Evolutionary conservation across 2,888 invertebrate species (phyloP).

Genomic region (Epinotia bilunana): DNA sequence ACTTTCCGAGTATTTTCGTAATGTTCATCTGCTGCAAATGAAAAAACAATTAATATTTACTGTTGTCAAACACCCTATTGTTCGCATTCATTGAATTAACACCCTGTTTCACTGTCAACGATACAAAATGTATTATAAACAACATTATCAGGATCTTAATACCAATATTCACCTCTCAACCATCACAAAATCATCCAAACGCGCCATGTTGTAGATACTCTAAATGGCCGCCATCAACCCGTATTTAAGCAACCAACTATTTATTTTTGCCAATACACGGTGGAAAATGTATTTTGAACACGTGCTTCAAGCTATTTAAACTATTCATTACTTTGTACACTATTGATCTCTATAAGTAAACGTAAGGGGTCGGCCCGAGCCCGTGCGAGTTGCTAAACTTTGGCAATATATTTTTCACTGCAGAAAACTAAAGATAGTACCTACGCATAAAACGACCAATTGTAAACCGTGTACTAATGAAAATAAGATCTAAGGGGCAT

Average conservation of each 20-base stretch:
- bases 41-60: no score
- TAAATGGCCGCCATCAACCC: neutral
- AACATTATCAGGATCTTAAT: no score
- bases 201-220: neutral
- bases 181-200: neutral
- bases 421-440: conserved; percentile 17
- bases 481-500: neutral
- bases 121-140: no score
- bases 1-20: no score
- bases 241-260: neutral
- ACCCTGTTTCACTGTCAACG: no score
- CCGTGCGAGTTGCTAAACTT: conserved; percentile 15
- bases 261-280: no score
- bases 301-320: conserved; percentile 19
- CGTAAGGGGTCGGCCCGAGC: conserved; percentile 19
- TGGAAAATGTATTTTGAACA: conserved; percentile 4
- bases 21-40: no score
- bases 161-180: neutral
- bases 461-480: neutral
- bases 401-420: conserved; percentile 41
- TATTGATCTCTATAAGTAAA: conserved; percentile 30
- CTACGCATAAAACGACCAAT: neutral
- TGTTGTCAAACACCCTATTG: no score
- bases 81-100: no score
- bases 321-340: conserved; percentile 30